Base-by-base conservation (phyloP, 2,888 invertebrate genomes). In the Ellobium chinense region DNA sequence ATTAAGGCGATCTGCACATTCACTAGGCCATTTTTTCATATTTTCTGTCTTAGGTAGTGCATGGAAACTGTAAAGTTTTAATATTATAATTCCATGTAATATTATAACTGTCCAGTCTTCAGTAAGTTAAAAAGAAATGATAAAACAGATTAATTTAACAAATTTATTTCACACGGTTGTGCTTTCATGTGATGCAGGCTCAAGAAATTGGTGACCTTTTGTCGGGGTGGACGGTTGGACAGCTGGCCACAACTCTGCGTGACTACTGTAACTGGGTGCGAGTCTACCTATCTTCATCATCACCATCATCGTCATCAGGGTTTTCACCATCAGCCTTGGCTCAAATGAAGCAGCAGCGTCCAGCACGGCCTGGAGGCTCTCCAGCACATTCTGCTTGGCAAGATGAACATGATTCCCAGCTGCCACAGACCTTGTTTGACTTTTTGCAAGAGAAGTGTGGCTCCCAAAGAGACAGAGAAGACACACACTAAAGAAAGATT, bases 171-270 rank as follows among this genome's bases (percentile, higher is more conserved):
- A n/a, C 18, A 0, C 73, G n/a, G n/a, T n/a, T n/a, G n/a, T n/a
- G n/a, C n/a, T n/a, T n/a, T n/a, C n/a, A n/a, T n/a, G n/a, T n/a
- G n/a, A n/a, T 86, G 24, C 82, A 90, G 90, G 85, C 90, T 68
- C 85, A 88, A 37, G 87, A 85, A 9, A 86, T 90, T 34, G 87
- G 87, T 12, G 82, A 84, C 14, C 73, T 83, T n/a, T 81, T 90
- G 3, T 58, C 82, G 34, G 84, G 86, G 2, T 89, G 88, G 90
- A 87, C 85, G 21, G 88, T 90, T 4, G 87, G 89, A 0, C 82
- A 87, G 39, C 80, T 90, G 75, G 89, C 90, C 88, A 83, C 85
- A 62, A 87, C 87, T 7, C 84, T 90, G 9, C 68, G 86, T 56
- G 84, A 83, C n/a, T 90, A 89, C 84, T 89, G 89, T 80, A 74